Conservation (phyloP, 2,797 vertebrate genomes). For the Glyptemys insculpta region DNA sequence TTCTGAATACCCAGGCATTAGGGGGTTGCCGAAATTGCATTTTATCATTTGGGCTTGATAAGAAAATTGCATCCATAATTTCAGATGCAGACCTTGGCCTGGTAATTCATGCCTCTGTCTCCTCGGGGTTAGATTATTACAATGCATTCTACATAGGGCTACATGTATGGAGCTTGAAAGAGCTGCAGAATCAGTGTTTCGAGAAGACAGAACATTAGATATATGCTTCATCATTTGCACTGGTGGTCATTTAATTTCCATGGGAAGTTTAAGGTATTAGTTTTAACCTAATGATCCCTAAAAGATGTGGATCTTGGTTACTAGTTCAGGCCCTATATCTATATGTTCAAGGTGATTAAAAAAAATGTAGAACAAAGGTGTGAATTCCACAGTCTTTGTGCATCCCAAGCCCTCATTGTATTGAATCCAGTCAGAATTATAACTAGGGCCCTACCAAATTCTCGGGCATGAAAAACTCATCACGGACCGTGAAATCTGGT, state of each 20-base stretch:
- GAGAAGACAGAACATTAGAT: neutral
- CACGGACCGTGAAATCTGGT: too few species aligned
- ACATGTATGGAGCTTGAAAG: neutral
- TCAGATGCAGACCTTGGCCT: neutral
- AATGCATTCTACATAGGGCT: neutral
- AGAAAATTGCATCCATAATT: neutral
- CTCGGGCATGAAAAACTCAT: too few species aligned
- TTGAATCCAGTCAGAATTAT: neutral
- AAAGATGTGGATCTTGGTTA: neutral
- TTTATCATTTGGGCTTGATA: neutral
- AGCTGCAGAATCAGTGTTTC: neutral
- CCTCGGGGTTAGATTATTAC: neutral
- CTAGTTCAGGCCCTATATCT: neutral
- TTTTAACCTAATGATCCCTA: neutral
- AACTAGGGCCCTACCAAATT: too few species aligned
- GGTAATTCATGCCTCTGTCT: neutral
- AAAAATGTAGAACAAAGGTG: neutral
- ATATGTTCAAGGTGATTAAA: neutral
- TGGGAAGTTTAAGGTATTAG: neutral
- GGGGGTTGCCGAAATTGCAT: neutral
- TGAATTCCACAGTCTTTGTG: neutral
- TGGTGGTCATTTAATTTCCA: neutral
- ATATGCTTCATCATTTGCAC: neutral
- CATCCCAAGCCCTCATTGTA: neutral
- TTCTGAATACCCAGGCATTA: neutral